Evolutionary conservation across 2,797 vertebrate species (phyloP).

Genomic region (Malurus splendens): DNA sequence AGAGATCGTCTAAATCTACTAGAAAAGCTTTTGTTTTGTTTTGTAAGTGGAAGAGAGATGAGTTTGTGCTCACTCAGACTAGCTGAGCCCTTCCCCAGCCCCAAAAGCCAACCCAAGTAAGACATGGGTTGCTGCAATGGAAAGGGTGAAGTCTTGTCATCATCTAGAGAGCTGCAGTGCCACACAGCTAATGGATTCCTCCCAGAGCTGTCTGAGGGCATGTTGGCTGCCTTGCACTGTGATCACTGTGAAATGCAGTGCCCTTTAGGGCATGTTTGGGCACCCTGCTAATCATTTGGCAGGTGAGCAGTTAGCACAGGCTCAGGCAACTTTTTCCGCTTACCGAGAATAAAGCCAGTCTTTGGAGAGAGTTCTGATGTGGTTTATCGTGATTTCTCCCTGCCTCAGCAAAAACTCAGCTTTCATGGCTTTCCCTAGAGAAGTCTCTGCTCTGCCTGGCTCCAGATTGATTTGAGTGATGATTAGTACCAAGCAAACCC

Average conservation of each 20-base stretch:
- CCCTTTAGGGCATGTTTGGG: slow-evolving; percentile 44
- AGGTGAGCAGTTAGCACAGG: slow-evolving; percentile 34
- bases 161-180: background rate
- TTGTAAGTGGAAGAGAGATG: background rate
- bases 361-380: slow-evolving; percentile 23
- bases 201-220: slow-evolving; percentile 2
- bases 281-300: background rate
- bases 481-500: background rate
- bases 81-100: background rate
- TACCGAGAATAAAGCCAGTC: background rate
- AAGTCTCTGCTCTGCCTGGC: background rate
- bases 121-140: background rate
- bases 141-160: background rate
- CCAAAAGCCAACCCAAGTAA: background rate
- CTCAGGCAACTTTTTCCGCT: background rate
- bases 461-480: background rate
- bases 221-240: background rate
- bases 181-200: background rate
- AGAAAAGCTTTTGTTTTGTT: background rate
- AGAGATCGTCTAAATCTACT: background rate
- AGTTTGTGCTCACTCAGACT: background rate
- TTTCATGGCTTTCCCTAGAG: background rate
- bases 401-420: slow-evolving; percentile 28
- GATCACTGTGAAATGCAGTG: background rate
- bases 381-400: slow-evolving; percentile 23